Base-by-base conservation (phyloP, 2,888 invertebrate species). In the Tenodera sinensis region DNA sequence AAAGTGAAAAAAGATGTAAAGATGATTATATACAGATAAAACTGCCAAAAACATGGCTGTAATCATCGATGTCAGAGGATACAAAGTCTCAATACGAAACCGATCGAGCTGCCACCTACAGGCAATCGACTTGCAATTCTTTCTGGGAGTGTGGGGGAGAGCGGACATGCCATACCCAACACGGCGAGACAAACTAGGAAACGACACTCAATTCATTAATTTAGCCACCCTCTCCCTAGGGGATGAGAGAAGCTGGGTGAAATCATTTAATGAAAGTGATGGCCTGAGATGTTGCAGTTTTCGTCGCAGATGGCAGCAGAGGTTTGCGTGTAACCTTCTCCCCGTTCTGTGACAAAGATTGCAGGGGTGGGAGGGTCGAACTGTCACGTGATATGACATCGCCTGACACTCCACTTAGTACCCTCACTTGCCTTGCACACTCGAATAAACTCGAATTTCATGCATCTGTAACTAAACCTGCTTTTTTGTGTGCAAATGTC, bases 301-400 rank as follows among this genome's bases (percentile, higher is more conserved):
- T 71, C 54, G 54, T 71, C 54, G 54, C 54, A 71, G 54, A 71
- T 71, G 54, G 54, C 54, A 71, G 54, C 54, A 71, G 54, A 20
- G 54, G 54, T 25, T 71, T 71, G 54, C 54, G 54, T 71, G 54
- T 71, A 71, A 71, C 54, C 54, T 71, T 71, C 54, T 54, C 54
- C 54, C 54, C 25, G 54, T 71, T 71, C 54, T 71, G 54, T 25
- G 54, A 71, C 54, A 71, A 71, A 71, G 54, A 71, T 71, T 71
- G 54, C 54, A 20, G 54, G 15, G 25, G 4, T 84, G 34, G 30
- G 34, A 25, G 34, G 34, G 34, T 71, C 54, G 14, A 20, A 34
- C 28, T 87, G 87, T 54, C 87, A 87, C 34, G 12, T 87, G 87
- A 87, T 87, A 87, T 87, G 87, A 87, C 87, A 42, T 42, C 15